Base-by-base conservation (phyloP, 2,888 invertebrate species). In the Ormyrus pomaceus region DNA sequence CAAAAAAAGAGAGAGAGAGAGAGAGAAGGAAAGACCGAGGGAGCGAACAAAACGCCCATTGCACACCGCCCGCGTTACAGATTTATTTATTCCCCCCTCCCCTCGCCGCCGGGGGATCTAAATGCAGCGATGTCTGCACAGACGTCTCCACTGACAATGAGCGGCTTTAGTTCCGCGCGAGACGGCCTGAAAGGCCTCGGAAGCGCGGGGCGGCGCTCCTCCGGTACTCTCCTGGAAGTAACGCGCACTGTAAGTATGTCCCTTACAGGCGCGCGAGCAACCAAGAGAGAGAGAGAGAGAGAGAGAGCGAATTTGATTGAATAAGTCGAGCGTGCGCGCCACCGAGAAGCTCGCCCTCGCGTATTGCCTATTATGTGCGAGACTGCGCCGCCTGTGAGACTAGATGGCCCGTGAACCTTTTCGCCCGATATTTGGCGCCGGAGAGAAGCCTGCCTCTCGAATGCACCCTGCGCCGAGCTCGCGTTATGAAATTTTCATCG, bases 91-190 rank as follows among this genome's bases (percentile, higher is more conserved):
- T 76, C 72, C 81, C 73, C 71, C 80, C 66, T 58, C 69, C 51
- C 11, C 5, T 50, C 19, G 61, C 11, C 5, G 34, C n/a, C 8
- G 58, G 64, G 11, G 76, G 64, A 10, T 56, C 46, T 34, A 64
- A n/a, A 19, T 10, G 56, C 66, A n/a, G 19, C 53, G 62, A 46
- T 62, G 76, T 69, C 45, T 62, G 65, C 64, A 73, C 71, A 79
- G 66, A 79, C 73, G 74, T 77, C 76, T 80, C 76, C 50, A 72
- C 74, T 77, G 82, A 84, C 82, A 82, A 83, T 82, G 75, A 76
- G 73, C 62, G 62, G 78, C 61, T 84, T 80, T 79, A 80, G 75
- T 82, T 82, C 75, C 73, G 72, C 75, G 56, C 59, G 75, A 68
- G 79, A 64, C 64, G 53, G 45, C 58, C 46, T 68, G 51, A 79